Percentiles rank a stretch among this genome's conserved stretches.
Evolutionary conservation across 2,797 vertebrate species (phyloP).

Genomic region (Sylvilagus floridanus): DNA sequence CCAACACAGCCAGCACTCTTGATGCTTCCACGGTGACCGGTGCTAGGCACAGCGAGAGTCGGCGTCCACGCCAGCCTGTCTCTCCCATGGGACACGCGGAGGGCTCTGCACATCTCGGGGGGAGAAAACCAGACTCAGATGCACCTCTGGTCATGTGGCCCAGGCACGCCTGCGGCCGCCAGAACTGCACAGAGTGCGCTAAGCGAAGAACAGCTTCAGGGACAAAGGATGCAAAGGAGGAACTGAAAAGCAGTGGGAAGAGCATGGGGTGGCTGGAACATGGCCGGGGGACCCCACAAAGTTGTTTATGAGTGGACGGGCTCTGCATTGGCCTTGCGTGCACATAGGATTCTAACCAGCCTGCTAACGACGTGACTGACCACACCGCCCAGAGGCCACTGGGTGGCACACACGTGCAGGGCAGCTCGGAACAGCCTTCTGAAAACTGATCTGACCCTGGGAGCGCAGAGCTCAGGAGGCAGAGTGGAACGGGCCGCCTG

Average conservation of each 20-base stretch:
- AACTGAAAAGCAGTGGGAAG: neutral
- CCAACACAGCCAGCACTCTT: neutral
- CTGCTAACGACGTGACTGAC: neutral
- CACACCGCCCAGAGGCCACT: neutral
- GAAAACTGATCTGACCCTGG: neutral
- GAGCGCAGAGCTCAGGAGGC: neutral
- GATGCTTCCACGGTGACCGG: neutral
- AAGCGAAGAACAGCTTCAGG: neutral
- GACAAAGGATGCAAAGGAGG: neutral
- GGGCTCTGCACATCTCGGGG: too few relatives aligned
- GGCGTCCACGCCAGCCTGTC: neutral
- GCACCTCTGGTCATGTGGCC: neutral
- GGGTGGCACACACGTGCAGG: fast-evolving
- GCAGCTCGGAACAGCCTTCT: neutral
- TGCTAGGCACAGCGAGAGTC: neutral
- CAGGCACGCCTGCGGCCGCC: neutral
- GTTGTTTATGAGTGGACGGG: neutral
- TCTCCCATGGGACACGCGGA: neutral
- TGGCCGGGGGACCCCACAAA: neutral
- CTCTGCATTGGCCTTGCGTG: neutral
- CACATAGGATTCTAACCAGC: neutral
- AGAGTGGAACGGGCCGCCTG: neutral
- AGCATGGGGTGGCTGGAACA: neutral
- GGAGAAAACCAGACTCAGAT: neutral
- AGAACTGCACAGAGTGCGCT: neutral